Percentiles rank a stretch among this genome's conserved stretches.
Conservation (phyloP, 2,113 vertebrate species). For the Gobius niger region DNA sequence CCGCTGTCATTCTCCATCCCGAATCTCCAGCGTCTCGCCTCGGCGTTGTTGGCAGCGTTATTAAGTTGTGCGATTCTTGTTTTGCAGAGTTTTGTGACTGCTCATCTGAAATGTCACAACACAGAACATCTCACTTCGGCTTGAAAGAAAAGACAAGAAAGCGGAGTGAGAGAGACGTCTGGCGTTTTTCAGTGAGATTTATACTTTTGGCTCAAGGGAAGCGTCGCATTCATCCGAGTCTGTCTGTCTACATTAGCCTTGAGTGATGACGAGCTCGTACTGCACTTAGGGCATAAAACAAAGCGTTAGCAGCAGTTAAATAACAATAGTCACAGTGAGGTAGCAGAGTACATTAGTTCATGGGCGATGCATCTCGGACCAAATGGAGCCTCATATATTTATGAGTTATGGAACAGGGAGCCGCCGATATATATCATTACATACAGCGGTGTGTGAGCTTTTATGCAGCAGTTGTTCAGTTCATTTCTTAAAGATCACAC, state of each 20-base stretch:
- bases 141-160: slow-evolving; percentile 12
- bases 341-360: slow-evolving; percentile 12
- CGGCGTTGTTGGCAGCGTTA: slow-evolving; percentile 28
- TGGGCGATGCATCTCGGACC: slow-evolving; percentile 1
- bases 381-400: slow-evolving; percentile 44
- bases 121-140: slow-evolving; percentile 17
- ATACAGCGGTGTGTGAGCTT: neutral
- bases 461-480: neutral
- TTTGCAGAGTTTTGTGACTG: slow-evolving; percentile 25
- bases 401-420: slow-evolving; percentile 20
- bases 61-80: slow-evolving; percentile 15
- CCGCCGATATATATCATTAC: slow-evolving; percentile 20
- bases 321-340: slow-evolving; percentile 29
- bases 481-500: neutral
- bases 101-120: slow-evolving; percentile 39
- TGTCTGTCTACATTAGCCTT: slow-evolving; percentile 37
- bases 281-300: slow-evolving; percentile 38
- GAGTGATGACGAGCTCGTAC: slow-evolving; percentile 38
- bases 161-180: slow-evolving; percentile 18
- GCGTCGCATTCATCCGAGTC: slow-evolving; percentile 31
- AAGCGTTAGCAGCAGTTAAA: slow-evolving; percentile 40
- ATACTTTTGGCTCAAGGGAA: slow-evolving; percentile 39
- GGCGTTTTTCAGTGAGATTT: slow-evolving; percentile 37
- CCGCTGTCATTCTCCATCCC: slow-evolving; percentile 42
- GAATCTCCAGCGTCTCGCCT: slow-evolving; percentile 36